Evolutionary conservation across 1,140 invertebrate genomes (phyloP).

Genomic region (Heliconius nattereri): DNA sequence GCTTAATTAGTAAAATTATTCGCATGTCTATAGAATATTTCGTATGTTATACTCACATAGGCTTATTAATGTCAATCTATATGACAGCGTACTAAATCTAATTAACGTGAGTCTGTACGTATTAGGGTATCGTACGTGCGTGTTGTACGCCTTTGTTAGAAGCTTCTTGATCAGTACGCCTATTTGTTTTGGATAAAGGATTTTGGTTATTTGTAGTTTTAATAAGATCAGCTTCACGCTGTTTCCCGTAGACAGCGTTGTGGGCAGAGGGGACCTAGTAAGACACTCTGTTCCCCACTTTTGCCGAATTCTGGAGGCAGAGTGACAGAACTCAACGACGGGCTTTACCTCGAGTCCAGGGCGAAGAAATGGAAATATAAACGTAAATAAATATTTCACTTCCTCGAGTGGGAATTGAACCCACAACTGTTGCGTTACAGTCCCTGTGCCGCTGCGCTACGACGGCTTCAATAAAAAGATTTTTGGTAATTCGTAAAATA

Average conservation of each 20-base stretch:
- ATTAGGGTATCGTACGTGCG: neutral
- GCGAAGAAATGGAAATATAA: no score
- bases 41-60: neutral
- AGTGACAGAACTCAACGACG: no score
- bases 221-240: neutral
- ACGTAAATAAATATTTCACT: no score
- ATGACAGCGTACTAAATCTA: constrained; percentile 21
- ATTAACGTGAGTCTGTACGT: constrained; percentile 17
- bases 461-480: no score
- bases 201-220: neutral
- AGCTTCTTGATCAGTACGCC: neutral
- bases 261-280: no score
- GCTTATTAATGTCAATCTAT: constrained; percentile 23
- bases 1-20: neutral
- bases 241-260: no score
- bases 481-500: neutral
- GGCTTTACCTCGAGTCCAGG: no score
- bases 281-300: no score
- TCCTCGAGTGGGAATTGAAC: no score
- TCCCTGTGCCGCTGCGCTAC: no score
- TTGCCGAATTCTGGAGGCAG: no score
- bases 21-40: neutral
- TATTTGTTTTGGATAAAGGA: neutral
- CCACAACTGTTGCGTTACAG: no score
- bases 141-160: neutral